phyloP scores from a whole-genome alignment of 2,888 invertebrate species.

The Calephelis perditalis region DNA sequence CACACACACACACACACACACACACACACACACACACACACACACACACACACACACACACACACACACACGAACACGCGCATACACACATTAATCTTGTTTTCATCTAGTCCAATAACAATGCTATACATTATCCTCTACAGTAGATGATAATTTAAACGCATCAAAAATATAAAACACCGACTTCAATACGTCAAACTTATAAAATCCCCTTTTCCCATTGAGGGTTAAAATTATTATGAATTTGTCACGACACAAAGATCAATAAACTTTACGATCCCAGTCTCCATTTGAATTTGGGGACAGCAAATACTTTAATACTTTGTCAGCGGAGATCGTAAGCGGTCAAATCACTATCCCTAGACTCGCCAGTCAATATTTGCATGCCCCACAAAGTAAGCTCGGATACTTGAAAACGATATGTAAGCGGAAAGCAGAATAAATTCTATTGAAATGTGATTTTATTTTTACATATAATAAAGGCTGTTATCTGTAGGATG shows the following conservation, averaged over 20 bases:
- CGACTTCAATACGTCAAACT: too few relatives aligned
- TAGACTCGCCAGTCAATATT: slow-evolving; percentile 5
- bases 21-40: too few relatives aligned
- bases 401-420: slow-evolving; percentile 1
- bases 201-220: too few relatives aligned
- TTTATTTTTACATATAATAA: background rate
- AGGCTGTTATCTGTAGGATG: background rate
- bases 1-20: too few relatives aligned
- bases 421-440: slow-evolving; percentile 1
- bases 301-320: slow-evolving; percentile 7
- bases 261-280: background rate
- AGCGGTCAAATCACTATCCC: slow-evolving; percentile 10
- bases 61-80: too few relatives aligned
- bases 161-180: too few relatives aligned
- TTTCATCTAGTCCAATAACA: too few relatives aligned
- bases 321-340: slow-evolving; percentile 7
- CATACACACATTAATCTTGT: too few relatives aligned
- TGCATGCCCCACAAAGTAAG: background rate
- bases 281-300: background rate
- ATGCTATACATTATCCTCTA: too few relatives aligned
- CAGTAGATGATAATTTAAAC: too few relatives aligned
- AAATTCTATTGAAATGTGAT: slow-evolving; percentile 1
- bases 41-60: too few relatives aligned
- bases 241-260: background rate
- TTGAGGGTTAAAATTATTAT: too few relatives aligned